A percentile compares a stretch with the other conserved stretches of the same genome.
Evolutionary conservation across 2,797 vertebrate genomes (phyloP).

Genomic region (Otolemur crassicaudatus): DNA sequence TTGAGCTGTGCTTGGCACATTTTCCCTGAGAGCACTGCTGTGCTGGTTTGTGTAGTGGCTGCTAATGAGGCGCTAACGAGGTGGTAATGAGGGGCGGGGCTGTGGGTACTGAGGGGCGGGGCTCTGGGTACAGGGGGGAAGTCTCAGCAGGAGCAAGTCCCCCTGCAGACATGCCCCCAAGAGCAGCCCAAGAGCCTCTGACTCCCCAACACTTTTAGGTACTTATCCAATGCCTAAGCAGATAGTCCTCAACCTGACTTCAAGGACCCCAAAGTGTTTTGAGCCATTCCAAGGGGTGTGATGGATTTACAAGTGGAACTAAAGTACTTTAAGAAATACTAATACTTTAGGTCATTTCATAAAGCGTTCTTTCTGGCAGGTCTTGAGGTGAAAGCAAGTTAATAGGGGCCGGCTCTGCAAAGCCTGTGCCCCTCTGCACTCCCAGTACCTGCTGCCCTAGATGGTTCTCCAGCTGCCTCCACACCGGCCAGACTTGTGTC

Average conservation of each 20-base stretch:
- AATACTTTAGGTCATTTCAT: neutral
- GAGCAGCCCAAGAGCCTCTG: neutral
- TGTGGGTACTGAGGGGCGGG: neutral
- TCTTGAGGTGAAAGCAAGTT: neutral
- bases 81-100: no score
- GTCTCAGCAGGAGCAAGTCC: neutral
- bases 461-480: neutral
- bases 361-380: neutral
- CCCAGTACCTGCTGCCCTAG: fast-evolving
- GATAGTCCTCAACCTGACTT: no score
- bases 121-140: neutral
- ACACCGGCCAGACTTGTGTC: neutral
- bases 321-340: neutral
- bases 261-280: neutral
- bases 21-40: neutral
- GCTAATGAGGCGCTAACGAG: slow-evolving; percentile 47
- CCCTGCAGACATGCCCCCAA: neutral
- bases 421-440: fast-evolving
- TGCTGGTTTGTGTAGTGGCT: neutral
- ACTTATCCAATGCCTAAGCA: fast-evolving
- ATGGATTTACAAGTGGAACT: neutral
- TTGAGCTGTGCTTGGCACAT: neutral
- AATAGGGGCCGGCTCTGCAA: no score
- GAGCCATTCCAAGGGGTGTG: neutral
- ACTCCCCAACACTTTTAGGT: neutral